Base-by-base conservation (phyloP, 2,797 vertebrate species). In the Enoplosus armatus region DNA sequence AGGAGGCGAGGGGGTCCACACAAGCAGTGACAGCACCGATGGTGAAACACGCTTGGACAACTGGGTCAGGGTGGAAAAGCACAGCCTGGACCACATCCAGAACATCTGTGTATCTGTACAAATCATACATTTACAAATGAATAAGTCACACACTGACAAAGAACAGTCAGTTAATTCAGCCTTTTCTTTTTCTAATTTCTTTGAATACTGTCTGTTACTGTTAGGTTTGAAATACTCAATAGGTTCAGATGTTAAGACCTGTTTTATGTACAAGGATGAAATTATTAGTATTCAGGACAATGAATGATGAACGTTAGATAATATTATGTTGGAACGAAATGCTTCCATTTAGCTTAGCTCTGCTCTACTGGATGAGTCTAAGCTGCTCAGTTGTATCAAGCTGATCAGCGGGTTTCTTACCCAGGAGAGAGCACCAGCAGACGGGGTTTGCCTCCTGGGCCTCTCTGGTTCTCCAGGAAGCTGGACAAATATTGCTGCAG, bases 61-160 rank as follows among this genome's bases (percentile, higher is more conserved):
- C 90, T 3, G 96, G 93, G 72, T 99, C 97, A 22, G 97, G 96
- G 85, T 99, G 98, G 89, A 96, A 96, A 20, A 97, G 95, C 68
- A 99, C 90, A 35, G 98, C 97, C 90, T 98, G 97, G 53, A 99
- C 94, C 24, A 99, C 95, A 75, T 99, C 97, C 78, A 98, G 92
- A 41, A 97, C 94, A 69, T 99, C 98, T 0, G 95, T 97, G 72
- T 98, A 99, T 54, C 98, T 99, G 90, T 4, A 72, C 18, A 50
- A n/a, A 33, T 2, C 56, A 8, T 26, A 71, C 10, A 82, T 61
- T 48, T 18, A 55, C 4, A 59, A 26, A 56, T 54, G 2, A 35
- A 39, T 12, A 29, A 16, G 18, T 41, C 39, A 26, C 41, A 26
- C 39, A 43, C 22, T 29, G 27, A 58, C 3, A 59, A 12, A 43